Conservation (phyloP, 2,888 invertebrate genomes). For the Euplagia quadripunctaria region DNA sequence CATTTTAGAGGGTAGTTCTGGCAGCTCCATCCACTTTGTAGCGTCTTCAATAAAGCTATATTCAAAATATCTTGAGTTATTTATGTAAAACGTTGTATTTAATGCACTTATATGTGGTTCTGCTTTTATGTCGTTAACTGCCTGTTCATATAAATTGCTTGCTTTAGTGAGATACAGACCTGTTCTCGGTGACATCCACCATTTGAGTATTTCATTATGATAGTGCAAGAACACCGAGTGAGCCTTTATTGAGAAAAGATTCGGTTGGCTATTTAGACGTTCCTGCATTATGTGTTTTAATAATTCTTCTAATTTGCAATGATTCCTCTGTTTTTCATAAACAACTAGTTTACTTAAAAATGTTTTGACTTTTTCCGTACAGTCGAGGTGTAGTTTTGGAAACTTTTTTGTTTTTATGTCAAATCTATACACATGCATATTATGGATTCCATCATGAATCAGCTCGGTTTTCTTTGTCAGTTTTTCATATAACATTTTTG, state of each 20-base stretch:
- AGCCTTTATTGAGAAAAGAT: no score
- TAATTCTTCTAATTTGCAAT: constrained; percentile 20
- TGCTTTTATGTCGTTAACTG: not conserved
- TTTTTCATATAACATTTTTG: not conserved
- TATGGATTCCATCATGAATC: constrained; percentile 1
- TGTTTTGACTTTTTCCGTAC: constrained; percentile 12
- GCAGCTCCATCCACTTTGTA: not conserved
- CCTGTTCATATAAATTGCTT: not conserved
- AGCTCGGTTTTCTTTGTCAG: not conserved
- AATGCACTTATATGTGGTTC: constrained; percentile 19
- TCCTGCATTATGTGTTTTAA: not conserved
- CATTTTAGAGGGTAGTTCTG: not conserved
- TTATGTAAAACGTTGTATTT: constrained; percentile 12
- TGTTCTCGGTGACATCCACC: not conserved
- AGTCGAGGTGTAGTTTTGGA: constrained; percentile 21
- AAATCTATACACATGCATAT: constrained; percentile 14
- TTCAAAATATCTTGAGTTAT: not conserved
- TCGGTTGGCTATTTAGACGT: not conserved
- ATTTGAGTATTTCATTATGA: not conserved
- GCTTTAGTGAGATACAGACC: not conserved
- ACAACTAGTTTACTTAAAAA: constrained; percentile 26
- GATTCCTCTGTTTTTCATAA: constrained; percentile 28
- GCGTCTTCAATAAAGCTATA: constrained; percentile 3
- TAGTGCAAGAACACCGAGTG: not conserved
- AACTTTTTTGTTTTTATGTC: constrained; percentile 14